Percentiles rank a stretch among this genome's conserved stretches.
phyloP scores from a whole-genome alignment of 1,140 invertebrate genomes.

The Tetragnatha versicolor region DNA sequence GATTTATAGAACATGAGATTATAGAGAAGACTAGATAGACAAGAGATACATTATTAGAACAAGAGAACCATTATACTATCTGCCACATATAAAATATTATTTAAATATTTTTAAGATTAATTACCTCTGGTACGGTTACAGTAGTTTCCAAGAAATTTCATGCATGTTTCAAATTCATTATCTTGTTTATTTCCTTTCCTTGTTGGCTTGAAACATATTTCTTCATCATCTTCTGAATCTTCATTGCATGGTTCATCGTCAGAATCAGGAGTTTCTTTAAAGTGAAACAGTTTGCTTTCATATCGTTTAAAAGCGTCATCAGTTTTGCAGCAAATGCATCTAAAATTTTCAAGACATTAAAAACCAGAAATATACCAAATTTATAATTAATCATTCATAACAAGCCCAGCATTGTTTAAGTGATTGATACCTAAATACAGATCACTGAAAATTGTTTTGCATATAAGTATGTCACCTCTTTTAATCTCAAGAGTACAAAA shows the following conservation, averaged over 20 bases:
- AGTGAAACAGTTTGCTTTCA: slow-evolving; percentile 63
- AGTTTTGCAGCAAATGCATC: slow-evolving; percentile 64
- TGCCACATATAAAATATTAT: not conserved
- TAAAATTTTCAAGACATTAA: slow-evolving; percentile 45
- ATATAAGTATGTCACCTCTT: too few species aligned
- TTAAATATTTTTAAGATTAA: too few species aligned
- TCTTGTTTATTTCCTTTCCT: slow-evolving; percentile 67
- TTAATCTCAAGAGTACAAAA: too few species aligned
- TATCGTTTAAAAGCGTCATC: slow-evolving; percentile 63
- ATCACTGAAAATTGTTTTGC: too few species aligned
- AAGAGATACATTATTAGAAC: not conserved
- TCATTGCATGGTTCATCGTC: slow-evolving; percentile 23
- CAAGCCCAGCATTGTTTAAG: too few species aligned
- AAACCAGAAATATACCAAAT: not conserved
- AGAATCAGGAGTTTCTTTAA: slow-evolving; percentile 52
- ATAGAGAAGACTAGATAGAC: not conserved
- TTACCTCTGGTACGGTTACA: not conserved
- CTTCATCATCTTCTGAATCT: not conserved
- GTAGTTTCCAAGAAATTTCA: slow-evolving; percentile 66
- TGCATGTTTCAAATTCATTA: slow-evolving; percentile 68
- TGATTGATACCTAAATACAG: too few species aligned
- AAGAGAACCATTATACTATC: not conserved
- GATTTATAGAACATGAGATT: not conserved
- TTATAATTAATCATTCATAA: slow-evolving; percentile 31
- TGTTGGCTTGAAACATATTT: too few species aligned